Evolutionary conservation across 2,797 vertebrate species (phyloP), one percentile per base, ranked within the genome.

Genomic region (Hippoglossus hippoglossus): DNA sequence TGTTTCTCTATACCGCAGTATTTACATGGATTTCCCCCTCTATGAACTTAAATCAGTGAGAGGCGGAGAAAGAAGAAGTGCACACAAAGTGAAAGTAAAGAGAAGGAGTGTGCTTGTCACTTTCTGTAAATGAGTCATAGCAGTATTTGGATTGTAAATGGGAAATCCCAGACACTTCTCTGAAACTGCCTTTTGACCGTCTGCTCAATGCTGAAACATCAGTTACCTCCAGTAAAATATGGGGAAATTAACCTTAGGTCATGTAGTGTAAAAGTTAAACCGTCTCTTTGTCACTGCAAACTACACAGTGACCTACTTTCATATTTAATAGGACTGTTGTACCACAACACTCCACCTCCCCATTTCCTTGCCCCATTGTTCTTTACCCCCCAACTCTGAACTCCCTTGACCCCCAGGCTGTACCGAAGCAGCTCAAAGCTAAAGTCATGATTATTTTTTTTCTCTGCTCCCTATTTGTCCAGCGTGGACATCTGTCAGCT

Each of bases 401-500:
- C 81, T 80, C 81, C 81, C 63, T 50, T 74, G 80, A 82, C 86
- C 77, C 58, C 44, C 5, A 22, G 57, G 69, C 67, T 46, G 18
- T 19, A 63, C 75, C 15, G 41, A 39, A 50, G 70, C 84, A 69
- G 80, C 88, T 91, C 82, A 90, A 81, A 89, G 87, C 87, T 77
- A 82, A 89, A 87, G 87, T 85, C 83, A 83, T 89, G 87, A 91
- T 93, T 92, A 77, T 88, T 87, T 83, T 80, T 49, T 8, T 10
- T 3, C 57, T 55, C 62, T 55, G 53, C 64, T 82, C 60, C 75
- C 51, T 87, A 57, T 89, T 87, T 72, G 75, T 77, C 74, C 54
- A 72, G 79, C 53, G 59, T 71, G 76, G 91, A 92, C 94, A 94
- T 91, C 93, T 94, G 93, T 90, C 88, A 75, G 78, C 83, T 91